Evolutionary conservation across 1,140 invertebrate species (phyloP), one percentile per base, ranked within the genome.

Genomic region (Cherax destructor): DNA sequence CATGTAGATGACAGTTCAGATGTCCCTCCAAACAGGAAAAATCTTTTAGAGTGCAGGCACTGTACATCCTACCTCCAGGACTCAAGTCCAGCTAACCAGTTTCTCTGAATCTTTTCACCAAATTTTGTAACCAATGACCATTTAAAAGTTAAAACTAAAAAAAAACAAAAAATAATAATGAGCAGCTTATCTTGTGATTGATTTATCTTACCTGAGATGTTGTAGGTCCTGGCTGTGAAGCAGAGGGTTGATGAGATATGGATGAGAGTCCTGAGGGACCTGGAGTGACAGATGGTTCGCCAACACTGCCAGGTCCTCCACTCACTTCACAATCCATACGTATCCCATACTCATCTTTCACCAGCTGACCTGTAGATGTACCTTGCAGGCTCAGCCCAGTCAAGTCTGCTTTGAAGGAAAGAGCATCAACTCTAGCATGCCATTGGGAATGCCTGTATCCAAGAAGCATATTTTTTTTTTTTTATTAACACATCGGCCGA

Each of bases 321-420:
- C 94, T 94, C 3, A 94, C 94, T 56, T 92, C 92, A 94, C 95
- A 93, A 69, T 96, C 95, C 11, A 96, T 95, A 49, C 97, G 97
- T 65, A 97, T 97, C 41, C 96, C 96, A 94, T 98, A 98, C 94
- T 98, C 97, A 95, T 98, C 97, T 93, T 96, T 96, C 24, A 94
- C 93, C 4, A 97, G 95, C 90, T 97, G 94, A 93, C 96, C 95
- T 94, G 96, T 96, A 24, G 86, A 88, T 47, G 97, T 96, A 9
- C 97, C 96, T 94, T 98, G 97, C 78, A 98, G 95, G 61, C 97
- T 98, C 50, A 98, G 95, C 10, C 97, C 97, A 81, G 97, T 98
- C 76, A 98, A 95, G 96, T 98, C 97, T 97, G 95, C 94, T 96
- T 96, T 95, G 93, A 94, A 93, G 94, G 94, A 95, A 94, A 94